Base-by-base conservation (phyloP, 2,888 invertebrate genomes). In the Apamea crenata region DNA sequence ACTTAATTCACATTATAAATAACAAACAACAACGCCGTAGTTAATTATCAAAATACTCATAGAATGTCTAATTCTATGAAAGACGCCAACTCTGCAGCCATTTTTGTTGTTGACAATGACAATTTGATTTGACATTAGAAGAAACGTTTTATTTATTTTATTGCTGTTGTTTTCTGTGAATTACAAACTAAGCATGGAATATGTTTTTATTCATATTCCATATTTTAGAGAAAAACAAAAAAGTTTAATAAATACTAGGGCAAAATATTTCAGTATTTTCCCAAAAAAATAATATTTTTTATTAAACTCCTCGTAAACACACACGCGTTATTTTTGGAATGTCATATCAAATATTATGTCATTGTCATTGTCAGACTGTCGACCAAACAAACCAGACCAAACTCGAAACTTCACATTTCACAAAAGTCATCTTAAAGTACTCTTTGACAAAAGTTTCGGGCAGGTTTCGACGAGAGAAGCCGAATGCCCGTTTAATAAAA, bases 51-150 rank as follows among this genome's bases (percentile, higher is more conserved):
- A 84, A 84, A 81, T 73, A 68, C 16, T 73, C 69, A 73, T 90
- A 94, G 94, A 93, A 93, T 92, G 95, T 95, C 95, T 95, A 94
- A 85, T 92, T 92, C 87, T 94, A 91, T 91, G 91, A 92, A 93
- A 93, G 94, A 95, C 94, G 94, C 94, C 91, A 93, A 90, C 81
- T 87, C 67, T 77, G 89, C 89, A 89, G 85, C 93, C 93, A 93
- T 93, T 87, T 91, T 91, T 86, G 81, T 88, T 89, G 81, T 89
- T 91, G 91, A 89, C 87, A 83, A 70, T 91, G 91, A 89, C 87
- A 83, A 70, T 79, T 74, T 79, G 74, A 72, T 59, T 78, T 72
- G 75, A 69, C 56, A 50, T 65, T 4, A 16, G 2, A 3, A 18
- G 0, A 44, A 47, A 65, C 53, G 53, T 79, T 79, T 72, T 53